Evolutionary conservation across 2,113 vertebrate species (phyloP).

Genomic region (Geococcyx californianus): DNA sequence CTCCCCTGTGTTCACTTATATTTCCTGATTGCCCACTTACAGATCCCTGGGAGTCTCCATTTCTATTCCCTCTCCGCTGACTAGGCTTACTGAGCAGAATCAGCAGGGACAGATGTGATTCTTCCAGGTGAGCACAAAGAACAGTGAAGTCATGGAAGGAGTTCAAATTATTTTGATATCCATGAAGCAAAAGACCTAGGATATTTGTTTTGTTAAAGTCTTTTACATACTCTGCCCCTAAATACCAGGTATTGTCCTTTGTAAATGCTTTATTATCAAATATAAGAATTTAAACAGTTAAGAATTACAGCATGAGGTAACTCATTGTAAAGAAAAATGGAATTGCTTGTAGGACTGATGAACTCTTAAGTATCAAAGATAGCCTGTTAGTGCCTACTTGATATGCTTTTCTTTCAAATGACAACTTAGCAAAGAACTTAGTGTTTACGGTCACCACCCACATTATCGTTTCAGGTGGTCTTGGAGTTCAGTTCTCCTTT

Average conservation of each 20-base stretch:
- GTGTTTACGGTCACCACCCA: not conserved
- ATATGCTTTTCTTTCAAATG: not conserved
- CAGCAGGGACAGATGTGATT: not conserved
- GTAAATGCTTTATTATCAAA: not conserved
- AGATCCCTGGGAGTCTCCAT: fast-evolving
- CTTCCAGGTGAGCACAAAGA: not conserved
- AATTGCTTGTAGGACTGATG: not conserved
- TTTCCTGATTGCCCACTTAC: not conserved
- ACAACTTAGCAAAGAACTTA: not conserved
- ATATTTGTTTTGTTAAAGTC: not conserved
- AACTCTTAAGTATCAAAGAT: not conserved
- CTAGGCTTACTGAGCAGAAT: not conserved
- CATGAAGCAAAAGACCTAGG: not conserved
- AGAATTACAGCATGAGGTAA: not conserved
- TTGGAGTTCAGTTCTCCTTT: not conserved
- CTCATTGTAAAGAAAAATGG: not conserved
- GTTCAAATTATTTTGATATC: not conserved
- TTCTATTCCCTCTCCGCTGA: not conserved
- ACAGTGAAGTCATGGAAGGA: not conserved
- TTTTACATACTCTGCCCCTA: not conserved
- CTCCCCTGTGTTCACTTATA: not conserved
- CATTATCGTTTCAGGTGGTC: not conserved
- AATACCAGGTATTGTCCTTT: not conserved
- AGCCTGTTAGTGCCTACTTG: not conserved
- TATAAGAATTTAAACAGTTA: not conserved